These are phyloP conservation scores for Ectemnius continuus DNA, from an alignment of 2,888 invertebrate species.

Conservation along the genomic window DNA sequence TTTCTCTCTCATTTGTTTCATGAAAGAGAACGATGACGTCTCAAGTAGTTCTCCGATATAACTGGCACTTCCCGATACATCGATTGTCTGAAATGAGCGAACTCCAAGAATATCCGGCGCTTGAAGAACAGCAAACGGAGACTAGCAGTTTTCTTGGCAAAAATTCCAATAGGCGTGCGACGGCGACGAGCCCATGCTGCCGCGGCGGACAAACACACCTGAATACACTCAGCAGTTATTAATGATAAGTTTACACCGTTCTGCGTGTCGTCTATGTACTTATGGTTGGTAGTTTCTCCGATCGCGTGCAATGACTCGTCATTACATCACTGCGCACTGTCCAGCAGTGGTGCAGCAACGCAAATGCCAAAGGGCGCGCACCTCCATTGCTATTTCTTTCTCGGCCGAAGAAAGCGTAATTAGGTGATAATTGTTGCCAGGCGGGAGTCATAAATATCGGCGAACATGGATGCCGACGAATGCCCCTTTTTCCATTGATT, in stretches of 20 bases:
- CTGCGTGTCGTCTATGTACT: conserved; percentile 39
- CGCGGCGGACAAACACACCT: conserved; percentile 23
- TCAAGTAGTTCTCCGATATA: conserved; percentile 27
- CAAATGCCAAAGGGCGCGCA: conserved; percentile 17
- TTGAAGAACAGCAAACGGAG: conserved; percentile 16
- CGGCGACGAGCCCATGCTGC: conserved; percentile 5
- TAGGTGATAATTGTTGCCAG: conserved; percentile 25
- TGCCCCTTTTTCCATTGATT: too few relatives aligned
- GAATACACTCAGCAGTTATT: conserved; percentile 50
- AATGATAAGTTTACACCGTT: conserved; percentile 58
- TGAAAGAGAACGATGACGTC: conserved; percentile 11
- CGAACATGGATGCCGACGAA: too few relatives aligned
- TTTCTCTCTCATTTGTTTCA: not conserved
- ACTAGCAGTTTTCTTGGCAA: not conserved
- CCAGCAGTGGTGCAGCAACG: conserved; percentile 3
- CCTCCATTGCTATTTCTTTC: not conserved
- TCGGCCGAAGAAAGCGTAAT: conserved; percentile 11
- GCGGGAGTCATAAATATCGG: not conserved
- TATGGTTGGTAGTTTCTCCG: conserved; percentile 34
- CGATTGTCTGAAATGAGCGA: conserved; percentile 23
- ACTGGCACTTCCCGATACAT: conserved; percentile 5
- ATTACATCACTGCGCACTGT: conserved; percentile 45
- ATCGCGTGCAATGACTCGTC: conserved; percentile 31
- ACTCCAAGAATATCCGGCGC: conserved; percentile 33
- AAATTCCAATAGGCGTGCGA: conserved; percentile 20